phyloP scores from a whole-genome alignment of 2,113 vertebrate species.

The Lethenteron camtschaticum region DNA sequence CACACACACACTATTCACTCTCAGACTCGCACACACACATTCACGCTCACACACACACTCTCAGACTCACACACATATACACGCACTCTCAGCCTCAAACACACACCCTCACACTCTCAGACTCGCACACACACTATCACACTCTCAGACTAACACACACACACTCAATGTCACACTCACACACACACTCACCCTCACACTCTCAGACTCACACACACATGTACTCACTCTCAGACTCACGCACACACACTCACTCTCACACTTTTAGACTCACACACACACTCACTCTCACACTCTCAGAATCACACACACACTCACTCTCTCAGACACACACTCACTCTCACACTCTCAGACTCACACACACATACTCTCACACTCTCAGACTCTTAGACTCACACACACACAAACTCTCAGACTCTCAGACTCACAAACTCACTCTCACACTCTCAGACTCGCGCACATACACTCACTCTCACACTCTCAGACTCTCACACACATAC shows the following conservation, averaged over 20 bases:
- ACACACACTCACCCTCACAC: background rate
- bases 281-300: background rate
- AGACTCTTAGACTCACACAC: background rate
- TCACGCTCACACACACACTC: background rate
- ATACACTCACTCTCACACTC: slow-evolving; percentile 5
- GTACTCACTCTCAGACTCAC: background rate
- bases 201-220: background rate
- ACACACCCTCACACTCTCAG: background rate
- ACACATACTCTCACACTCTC: background rate
- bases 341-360: background rate
- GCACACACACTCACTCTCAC: background rate
- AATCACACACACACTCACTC: background rate
- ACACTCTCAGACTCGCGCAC: background rate
- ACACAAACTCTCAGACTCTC: background rate
- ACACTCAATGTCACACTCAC: background rate
- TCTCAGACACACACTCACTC: background rate
- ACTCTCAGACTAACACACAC: background rate
- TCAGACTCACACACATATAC: background rate
- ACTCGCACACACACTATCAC: background rate
- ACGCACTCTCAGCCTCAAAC: background rate
- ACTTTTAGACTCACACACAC: background rate
- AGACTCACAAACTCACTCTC: background rate
- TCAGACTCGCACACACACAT: background rate
- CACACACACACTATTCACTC: background rate
- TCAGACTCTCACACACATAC: no score